phyloP scores from a whole-genome alignment of 30 jellyfish, hydroid and myxozoan genomes.

The Pseudorhiza aurosa region DNA sequence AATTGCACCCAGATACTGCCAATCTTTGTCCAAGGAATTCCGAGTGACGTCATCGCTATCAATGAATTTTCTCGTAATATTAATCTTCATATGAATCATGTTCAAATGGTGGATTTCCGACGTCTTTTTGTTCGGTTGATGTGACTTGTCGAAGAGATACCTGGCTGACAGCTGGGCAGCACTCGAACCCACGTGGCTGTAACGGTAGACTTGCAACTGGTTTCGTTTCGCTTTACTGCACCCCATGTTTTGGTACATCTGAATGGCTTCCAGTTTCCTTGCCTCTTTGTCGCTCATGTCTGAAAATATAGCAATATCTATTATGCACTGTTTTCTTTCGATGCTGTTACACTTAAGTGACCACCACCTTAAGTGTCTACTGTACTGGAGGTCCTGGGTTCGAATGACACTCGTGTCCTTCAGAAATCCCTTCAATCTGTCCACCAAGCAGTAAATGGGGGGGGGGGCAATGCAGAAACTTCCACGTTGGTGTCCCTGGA shows the following conservation, averaged over 20 bases:
- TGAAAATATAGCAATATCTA: too few species aligned
- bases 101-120: constrained; percentile 65
- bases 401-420: too few species aligned
- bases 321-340: too few species aligned
- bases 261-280: constrained; percentile 44
- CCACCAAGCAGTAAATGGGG: too few species aligned
- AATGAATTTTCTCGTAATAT: constrained; percentile 38
- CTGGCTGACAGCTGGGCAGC: constrained; percentile 56
- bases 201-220: constrained; percentile 74
- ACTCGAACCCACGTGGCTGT: constrained; percentile 12
- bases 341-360: too few species aligned
- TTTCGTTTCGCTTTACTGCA: constrained; percentile 65
- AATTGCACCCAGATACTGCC: constrained; percentile 80
- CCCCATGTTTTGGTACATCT: constrained; percentile 77
- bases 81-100: constrained; percentile 7
- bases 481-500: too few species aligned
- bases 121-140: constrained; percentile 35
- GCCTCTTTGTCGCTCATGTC: constrained; percentile 64
- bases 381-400: too few species aligned
- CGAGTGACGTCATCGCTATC: constrained; percentile 49
- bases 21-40: constrained; percentile 40
- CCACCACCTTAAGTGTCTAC: too few species aligned
- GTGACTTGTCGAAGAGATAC: constrained; percentile 67
- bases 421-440: too few species aligned
- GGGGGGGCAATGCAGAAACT: too few species aligned